Percentiles rank a stretch among this genome's conserved stretches.
Evolutionary conservation across 2,888 invertebrate species (phyloP).

Genomic region (Melitaea athalia): DNA sequence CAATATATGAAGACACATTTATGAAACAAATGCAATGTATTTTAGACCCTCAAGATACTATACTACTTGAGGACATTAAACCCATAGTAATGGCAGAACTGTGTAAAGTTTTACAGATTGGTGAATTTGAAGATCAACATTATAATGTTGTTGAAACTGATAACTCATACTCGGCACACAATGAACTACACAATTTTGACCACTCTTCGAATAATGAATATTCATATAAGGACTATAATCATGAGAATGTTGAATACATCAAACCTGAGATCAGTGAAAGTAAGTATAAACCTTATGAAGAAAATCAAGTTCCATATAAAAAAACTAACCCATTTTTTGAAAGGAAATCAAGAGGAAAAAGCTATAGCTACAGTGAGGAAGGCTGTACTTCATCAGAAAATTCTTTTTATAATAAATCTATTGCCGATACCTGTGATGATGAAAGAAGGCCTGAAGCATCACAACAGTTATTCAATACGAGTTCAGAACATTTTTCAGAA

Average conservation of each 20-base stretch:
- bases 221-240: conserved; percentile 27
- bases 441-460: conserved; percentile 5
- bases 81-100: conserved; percentile 83
- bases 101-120: conserved; percentile 78
- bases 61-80: conserved; percentile 81
- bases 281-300: conserved; percentile 39
- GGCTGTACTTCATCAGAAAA: conserved; percentile 38
- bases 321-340: conserved; percentile 53
- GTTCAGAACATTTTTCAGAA: conserved; percentile 61
- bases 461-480: conserved; percentile 59
- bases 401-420: conserved; percentile 25
- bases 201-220: conserved; percentile 17
- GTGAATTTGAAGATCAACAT: conserved; percentile 58
- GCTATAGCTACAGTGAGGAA: conserved; percentile 43
- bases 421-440: conserved; percentile 42
- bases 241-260: conserved; percentile 34
- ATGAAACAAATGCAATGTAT: conserved; percentile 86
- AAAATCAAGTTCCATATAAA: conserved; percentile 37
- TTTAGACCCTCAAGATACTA: conserved; percentile 81
- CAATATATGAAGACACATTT: conserved; percentile 88
- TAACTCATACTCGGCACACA: conserved; percentile 14
- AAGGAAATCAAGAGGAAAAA: conserved; percentile 48
- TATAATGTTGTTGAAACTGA: conserved; percentile 51
- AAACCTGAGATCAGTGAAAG: conserved; percentile 36
- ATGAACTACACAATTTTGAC: conserved; percentile 28